phyloP scores from a whole-genome alignment of 2,113 vertebrate species.

The Lamprotornis superbus region DNA sequence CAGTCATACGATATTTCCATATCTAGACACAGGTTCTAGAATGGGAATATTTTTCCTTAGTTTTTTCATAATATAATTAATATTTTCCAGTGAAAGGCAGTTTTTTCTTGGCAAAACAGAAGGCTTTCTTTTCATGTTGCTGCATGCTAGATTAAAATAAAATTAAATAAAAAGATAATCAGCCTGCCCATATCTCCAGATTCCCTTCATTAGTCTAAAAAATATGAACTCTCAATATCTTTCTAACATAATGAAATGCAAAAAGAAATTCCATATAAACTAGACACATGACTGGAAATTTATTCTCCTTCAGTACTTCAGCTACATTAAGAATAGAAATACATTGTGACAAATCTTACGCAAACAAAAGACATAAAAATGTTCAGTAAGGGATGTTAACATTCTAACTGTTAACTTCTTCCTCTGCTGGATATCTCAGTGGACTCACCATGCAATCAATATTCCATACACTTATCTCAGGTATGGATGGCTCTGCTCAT shows the following conservation, averaged over 20 bases:
- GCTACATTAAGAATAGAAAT: not conserved
- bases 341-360: not conserved
- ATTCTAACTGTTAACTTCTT: not conserved
- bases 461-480: not conserved
- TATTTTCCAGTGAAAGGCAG: not conserved
- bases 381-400: not conserved
- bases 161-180: not conserved
- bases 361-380: not conserved
- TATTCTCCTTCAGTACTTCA: not conserved
- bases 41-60: not conserved
- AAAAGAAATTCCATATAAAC: not conserved
- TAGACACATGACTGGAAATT: not conserved
- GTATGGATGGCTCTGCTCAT: not conserved
- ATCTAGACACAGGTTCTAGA: not conserved
- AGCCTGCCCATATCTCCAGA: rapidly evolving
- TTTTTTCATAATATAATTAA: not conserved
- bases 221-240: not conserved
- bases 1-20: not conserved
- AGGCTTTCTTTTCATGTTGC: not conserved
- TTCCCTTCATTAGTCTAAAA: not conserved
- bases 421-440: not conserved
- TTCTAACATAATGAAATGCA: not conserved
- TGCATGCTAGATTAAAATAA: not conserved
- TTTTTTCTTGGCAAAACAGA: not conserved
- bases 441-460: not conserved